Base-by-base conservation (phyloP, 2,888 invertebrate species). In the Anoplius nigerrimus region DNA sequence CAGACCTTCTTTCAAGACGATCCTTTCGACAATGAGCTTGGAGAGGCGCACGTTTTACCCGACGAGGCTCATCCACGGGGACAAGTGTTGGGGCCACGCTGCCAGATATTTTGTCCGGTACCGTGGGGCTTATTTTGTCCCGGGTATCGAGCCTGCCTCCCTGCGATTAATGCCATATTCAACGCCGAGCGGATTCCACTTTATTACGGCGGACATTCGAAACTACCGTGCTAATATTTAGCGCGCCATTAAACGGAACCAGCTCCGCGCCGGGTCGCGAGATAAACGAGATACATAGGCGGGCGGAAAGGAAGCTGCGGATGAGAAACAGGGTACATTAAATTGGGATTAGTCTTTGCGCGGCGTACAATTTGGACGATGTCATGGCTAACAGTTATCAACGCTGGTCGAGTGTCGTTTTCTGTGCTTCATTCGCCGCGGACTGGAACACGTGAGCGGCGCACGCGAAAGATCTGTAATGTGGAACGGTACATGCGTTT, bases 291-390 rank as follows among this genome's bases (percentile, higher is more conserved):
- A 66, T 34, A 34, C 34, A 46, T 48, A 53, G 43, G 43, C 20
- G 56, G 27, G 20, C 21, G 56, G 22, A 16, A 58, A 52, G 55
- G 68, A 56, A 56, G 51, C 62, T 55, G 65, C 63, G 51, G 21
- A 55, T 48, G 65, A 57, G 65, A 62, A 46, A 27, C 20, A 55
- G 65, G 73, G 64, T 67, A 73, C 77, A 76, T 78, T 76, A 78
- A 78, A 76, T 78, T 76, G 78, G 78, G 76, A 76, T 76, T 78
- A 78, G 77, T 69, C 72, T 71, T 75, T 62, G 64, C 62, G 58
- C 66, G 52, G 71, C 71, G 61, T 71, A 74, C 68, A 63, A 71
- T 75, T 68, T 66, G 71, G 71, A 75, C 65, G 63, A 66, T 24
- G 57, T 34, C 34, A 34, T 13, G 11, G 34, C 20, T 2, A 5